These are phyloP conservation scores for Campoplex capitator DNA, from an alignment of 2,888 invertebrate species.

Conservation along the genomic window DNA sequence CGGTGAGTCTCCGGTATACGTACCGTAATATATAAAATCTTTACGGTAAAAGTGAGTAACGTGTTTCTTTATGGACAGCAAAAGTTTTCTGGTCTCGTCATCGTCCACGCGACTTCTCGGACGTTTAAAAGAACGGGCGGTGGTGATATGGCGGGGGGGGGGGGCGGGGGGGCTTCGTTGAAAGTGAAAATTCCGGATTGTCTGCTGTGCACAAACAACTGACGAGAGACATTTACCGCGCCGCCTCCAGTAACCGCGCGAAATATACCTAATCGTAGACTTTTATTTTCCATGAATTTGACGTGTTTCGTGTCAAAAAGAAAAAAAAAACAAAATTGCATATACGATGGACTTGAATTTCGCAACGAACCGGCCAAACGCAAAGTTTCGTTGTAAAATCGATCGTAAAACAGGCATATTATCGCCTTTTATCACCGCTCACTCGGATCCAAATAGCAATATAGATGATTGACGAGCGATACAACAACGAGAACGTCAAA, in stretches of 20 bases:
- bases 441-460: conserved; percentile 36
- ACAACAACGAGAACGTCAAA: conserved; percentile 27
- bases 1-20: conserved; percentile 46
- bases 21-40: conserved; percentile 32
- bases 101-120: conserved; percentile 62
- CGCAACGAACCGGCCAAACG: conserved; percentile 13
- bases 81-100: conserved; percentile 47
- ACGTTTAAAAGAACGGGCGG: conserved; percentile 12
- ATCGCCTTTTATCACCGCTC: conserved; percentile 33
- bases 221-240: conserved; percentile 19
- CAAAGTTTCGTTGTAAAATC: conserved; percentile 7
- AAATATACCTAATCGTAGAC: neutral
- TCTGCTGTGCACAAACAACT: conserved; percentile 25
- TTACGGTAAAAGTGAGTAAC: conserved; percentile 59
- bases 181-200: conserved; percentile 70
- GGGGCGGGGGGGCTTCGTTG: conserved; percentile 40
- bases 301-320: conserved; percentile 9
- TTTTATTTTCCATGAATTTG: conserved; percentile 46
- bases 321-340: neutral
- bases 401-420: conserved; percentile 36
- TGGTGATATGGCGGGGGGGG: neutral
- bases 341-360: conserved; percentile 38
- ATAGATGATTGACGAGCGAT: conserved; percentile 35
- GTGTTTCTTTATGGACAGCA: conserved; percentile 64
- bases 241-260: neutral